These are phyloP conservation scores for Troilus luridus DNA, from an alignment of 2,888 invertebrate species.

Conservation along the genomic window DNA sequence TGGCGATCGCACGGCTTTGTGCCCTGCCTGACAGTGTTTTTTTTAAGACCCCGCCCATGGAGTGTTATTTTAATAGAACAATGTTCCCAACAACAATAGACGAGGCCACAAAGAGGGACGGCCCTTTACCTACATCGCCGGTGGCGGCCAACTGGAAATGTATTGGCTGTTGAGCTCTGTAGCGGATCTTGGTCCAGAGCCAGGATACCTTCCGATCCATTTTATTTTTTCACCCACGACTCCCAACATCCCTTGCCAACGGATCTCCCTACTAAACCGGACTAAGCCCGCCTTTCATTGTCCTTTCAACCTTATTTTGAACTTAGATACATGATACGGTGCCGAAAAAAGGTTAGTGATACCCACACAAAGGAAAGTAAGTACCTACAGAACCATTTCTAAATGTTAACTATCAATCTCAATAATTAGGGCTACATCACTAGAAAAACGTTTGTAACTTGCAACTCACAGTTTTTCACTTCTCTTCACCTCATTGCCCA, in stretches of 20 bases:
- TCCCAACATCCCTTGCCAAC: neutral
- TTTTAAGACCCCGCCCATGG: constrained; percentile 50
- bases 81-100: neutral
- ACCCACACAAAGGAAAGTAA: too few species aligned
- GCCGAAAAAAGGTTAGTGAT: neutral
- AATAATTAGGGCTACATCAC: too few species aligned
- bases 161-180: constrained; percentile 23
- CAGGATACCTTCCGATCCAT: neutral
- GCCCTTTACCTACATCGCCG: constrained; percentile 2
- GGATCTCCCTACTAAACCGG: constrained; percentile 1
- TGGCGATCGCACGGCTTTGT: constrained; percentile 29
- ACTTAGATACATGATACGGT: neutral
- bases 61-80: constrained; percentile 35
- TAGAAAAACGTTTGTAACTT: too few species aligned
- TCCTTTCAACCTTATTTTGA: neutral
- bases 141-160: constrained; percentile 37
- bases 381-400: too few species aligned
- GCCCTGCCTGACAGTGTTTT: constrained; percentile 13
- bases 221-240: constrained; percentile 12
- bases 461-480: too few species aligned
- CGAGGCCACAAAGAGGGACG: constrained; percentile 8
- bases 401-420: too few species aligned
- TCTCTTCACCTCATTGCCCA: too few species aligned
- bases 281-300: neutral
- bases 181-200: neutral